Evolutionary conservation across 1,140 invertebrate genomes (phyloP).

Genomic region (Zaprionus capensis): DNA sequence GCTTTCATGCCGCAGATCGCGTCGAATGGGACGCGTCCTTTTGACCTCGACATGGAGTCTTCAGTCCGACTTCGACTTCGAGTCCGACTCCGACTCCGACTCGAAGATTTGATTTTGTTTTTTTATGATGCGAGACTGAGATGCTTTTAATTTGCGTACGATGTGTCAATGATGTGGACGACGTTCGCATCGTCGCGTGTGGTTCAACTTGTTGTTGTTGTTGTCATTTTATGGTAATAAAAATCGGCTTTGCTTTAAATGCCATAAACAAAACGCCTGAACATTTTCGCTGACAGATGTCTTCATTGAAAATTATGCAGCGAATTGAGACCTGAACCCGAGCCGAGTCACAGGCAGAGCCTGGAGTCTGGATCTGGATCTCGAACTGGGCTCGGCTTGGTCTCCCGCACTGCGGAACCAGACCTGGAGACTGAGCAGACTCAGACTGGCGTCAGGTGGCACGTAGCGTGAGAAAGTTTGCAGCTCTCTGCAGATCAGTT

Average conservation of each 20-base stretch:
- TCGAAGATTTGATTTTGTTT: conserved; percentile 31
- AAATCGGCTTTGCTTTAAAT: conserved; percentile 82
- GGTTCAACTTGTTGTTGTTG: conserved; percentile 46
- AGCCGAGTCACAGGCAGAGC: not conserved
- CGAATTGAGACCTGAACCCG: conserved; percentile 16
- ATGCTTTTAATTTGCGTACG: conserved; percentile 82
- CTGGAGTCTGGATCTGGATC: not conserved
- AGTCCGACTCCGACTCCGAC: not conserved
- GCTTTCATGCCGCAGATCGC: conserved; percentile 82
- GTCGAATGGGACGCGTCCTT: conserved; percentile 80
- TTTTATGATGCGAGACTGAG: conserved; percentile 58
- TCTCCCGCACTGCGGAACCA: conserved; percentile 8
- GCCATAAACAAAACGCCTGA: conserved; percentile 82
- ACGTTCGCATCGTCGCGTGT: conserved; percentile 72
- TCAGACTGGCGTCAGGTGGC: conserved; percentile 71
- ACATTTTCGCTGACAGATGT: conserved; percentile 84
- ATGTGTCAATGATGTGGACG: conserved; percentile 80
- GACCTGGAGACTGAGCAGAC: not conserved
- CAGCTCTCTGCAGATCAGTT: conserved; percentile 2
- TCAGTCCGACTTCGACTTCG: not conserved
- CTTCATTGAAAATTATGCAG: conserved; percentile 83
- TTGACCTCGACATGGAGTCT: conserved; percentile 65
- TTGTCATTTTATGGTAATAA: conserved; percentile 76
- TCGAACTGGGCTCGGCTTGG: not conserved
- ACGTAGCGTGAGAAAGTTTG: conserved; percentile 74